Conservation (phyloP, 2,797 vertebrate species). For the Eulemur mongoz region DNA sequence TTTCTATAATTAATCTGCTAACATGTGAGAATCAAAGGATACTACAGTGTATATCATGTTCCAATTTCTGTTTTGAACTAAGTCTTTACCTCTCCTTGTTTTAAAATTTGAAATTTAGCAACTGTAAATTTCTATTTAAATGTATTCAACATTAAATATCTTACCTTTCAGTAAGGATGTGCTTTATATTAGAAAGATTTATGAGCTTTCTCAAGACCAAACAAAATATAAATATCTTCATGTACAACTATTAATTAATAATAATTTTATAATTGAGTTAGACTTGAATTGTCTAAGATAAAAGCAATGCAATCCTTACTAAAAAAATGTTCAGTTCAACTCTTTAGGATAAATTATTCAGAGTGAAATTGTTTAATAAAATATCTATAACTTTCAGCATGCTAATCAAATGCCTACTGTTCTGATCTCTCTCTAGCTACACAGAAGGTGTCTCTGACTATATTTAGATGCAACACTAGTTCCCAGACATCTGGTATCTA, state of each 20-base stretch:
- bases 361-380: slow-evolving; percentile 53
- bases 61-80: slow-evolving; percentile 49
- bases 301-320: background rate
- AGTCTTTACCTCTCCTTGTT: background rate
- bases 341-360: background rate
- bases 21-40: slow-evolving; percentile 21
- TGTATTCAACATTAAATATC: background rate
- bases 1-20: slow-evolving; percentile 40
- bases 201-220: background rate
- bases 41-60: background rate
- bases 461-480: slow-evolving; percentile 79
- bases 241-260: background rate
- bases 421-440: slow-evolving; percentile 17
- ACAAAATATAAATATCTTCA: background rate
- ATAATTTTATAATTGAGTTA: background rate
- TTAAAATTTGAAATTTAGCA: background rate
- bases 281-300: background rate
- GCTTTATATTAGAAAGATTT: background rate
- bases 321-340: background rate
- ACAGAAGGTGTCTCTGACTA: slow-evolving; percentile 63
- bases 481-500: slow-evolving; percentile 73
- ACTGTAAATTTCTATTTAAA: background rate
- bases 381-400: slow-evolving; percentile 33
- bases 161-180: background rate
- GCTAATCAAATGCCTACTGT: slow-evolving; percentile 58